Percentiles rank a stretch among this genome's conserved stretches.
These are phyloP conservation scores for Casuarius casuarius DNA, from an alignment of 2,113 vertebrate species.

Conservation along the genomic window DNA sequence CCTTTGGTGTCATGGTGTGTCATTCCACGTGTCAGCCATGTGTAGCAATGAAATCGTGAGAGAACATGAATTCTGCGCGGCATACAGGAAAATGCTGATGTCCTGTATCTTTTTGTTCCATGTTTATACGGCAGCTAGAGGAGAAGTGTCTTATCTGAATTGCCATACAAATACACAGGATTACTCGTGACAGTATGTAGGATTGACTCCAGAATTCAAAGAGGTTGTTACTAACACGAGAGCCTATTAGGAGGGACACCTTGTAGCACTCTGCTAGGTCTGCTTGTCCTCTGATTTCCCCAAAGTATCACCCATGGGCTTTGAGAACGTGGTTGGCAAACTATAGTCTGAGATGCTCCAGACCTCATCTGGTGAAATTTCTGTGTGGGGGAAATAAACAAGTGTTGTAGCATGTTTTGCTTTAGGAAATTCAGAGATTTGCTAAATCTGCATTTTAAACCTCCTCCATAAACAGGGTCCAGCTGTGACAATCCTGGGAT, in stretches of 20 bases:
- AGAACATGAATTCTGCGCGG: not conserved
- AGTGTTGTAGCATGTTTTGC: not conserved
- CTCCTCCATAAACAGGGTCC: slow-evolving; percentile 5
- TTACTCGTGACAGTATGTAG: not conserved
- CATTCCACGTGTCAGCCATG: not conserved
- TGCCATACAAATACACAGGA: not conserved
- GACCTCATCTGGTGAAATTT: not conserved
- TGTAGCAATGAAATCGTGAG: fast-evolving
- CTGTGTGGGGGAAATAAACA: not conserved
- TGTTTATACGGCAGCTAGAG: not conserved
- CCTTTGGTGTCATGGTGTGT: not conserved
- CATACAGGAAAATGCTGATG: not conserved
- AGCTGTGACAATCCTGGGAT: slow-evolving; percentile 18
- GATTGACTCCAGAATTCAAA: not conserved
- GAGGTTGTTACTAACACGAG: not conserved
- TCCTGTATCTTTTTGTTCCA: not conserved
- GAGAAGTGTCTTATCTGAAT: not conserved
- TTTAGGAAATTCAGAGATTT: slow-evolving; percentile 29
- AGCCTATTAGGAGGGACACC: not conserved
- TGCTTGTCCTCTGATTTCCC: not conserved
- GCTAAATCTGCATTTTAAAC: slow-evolving; percentile 18
- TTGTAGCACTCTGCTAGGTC: not conserved
- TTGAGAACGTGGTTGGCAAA: not conserved
- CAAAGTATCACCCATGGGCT: not conserved
- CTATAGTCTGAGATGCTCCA: not conserved